These are phyloP conservation scores for Troides oblongomaculatus DNA, from an alignment of 2,888 invertebrate genomes.

Conservation along the genomic window DNA sequence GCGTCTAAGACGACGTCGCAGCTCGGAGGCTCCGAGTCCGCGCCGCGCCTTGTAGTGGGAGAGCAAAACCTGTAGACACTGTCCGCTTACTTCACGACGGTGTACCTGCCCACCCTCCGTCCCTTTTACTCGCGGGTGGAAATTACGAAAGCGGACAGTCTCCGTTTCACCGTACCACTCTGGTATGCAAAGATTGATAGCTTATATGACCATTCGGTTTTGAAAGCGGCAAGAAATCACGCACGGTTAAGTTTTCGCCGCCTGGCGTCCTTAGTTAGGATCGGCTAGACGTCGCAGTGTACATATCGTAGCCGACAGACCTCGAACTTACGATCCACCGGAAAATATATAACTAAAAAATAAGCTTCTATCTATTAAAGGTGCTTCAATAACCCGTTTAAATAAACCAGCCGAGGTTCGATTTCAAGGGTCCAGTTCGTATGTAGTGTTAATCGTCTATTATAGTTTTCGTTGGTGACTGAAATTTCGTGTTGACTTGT, in stretches of 20 bases:
- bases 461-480: constrained; percentile 48
- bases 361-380: constrained; percentile 58
- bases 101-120: constrained; percentile 67
- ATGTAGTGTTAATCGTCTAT: constrained; percentile 44
- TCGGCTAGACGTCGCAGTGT: constrained; percentile 53
- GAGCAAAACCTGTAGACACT: constrained; percentile 79
- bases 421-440: constrained; percentile 46
- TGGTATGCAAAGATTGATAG: constrained; percentile 81
- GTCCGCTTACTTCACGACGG: constrained; percentile 71
- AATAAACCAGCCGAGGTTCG: constrained; percentile 62
- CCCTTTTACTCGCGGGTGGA: constrained; percentile 64
- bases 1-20: constrained; percentile 69
- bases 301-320: constrained; percentile 10
- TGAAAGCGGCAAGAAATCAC: constrained; percentile 78
- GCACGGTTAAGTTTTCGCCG: constrained; percentile 78
- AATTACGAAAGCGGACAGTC: constrained; percentile 48
- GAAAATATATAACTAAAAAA: constrained; percentile 49
- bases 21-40: constrained; percentile 70
- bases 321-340: constrained; percentile 35
- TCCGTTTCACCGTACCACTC: constrained; percentile 73
- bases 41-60: constrained; percentile 76
- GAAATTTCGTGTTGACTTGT: constrained; percentile 38
- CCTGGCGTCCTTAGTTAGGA: constrained; percentile 76
- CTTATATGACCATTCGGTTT: constrained; percentile 79
- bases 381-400: constrained; percentile 50